phyloP scores from a whole-genome alignment of 2,113 vertebrate species.

The Colinus virginianus region DNA sequence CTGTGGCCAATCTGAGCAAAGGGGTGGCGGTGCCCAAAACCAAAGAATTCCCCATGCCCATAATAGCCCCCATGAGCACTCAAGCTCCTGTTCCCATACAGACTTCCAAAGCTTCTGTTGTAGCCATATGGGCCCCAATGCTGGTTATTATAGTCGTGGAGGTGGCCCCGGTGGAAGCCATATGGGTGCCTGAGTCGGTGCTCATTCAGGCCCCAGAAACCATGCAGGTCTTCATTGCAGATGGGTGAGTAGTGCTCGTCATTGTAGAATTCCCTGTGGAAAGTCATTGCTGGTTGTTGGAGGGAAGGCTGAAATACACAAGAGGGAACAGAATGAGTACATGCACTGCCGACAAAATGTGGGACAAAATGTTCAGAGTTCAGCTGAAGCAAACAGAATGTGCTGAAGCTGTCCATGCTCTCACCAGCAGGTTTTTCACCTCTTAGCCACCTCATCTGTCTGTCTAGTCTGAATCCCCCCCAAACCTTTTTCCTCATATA shows the following conservation, averaged over 20 bases:
- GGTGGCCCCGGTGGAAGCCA: neutral
- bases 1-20: neutral
- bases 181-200: neutral
- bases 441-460: neutral
- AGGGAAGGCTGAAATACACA: constrained; percentile 1
- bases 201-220: neutral
- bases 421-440: neutral
- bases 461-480: neutral
- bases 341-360: neutral
- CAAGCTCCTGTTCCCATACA: neutral
- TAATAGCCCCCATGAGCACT: neutral
- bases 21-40: neutral
- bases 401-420: neutral
- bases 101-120: neutral
- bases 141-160: neutral
- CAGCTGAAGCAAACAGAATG: neutral
- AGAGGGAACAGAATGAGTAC: neutral
- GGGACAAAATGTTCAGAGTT: neutral
- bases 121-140: neutral
- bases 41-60: neutral
- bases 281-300: neutral
- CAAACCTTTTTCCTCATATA: neutral
- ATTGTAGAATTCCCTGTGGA: neutral
- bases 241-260: fast-evolving
- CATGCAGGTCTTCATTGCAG: fast-evolving